Base-by-base conservation (phyloP, 2,113 vertebrate genomes). In the Machaerirhynchus nigripectus region DNA sequence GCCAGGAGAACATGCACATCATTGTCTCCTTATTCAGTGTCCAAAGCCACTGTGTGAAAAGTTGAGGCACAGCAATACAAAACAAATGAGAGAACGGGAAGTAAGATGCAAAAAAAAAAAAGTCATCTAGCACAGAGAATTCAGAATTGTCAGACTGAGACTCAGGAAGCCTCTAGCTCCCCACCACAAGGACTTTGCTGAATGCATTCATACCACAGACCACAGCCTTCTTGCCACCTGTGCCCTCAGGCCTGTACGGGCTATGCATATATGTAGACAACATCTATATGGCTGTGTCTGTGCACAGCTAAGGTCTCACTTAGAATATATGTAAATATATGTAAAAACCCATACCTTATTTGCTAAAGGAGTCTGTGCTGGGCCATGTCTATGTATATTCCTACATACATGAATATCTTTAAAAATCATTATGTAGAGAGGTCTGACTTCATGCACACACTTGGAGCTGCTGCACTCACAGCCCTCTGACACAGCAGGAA, bases 341-440 rank as follows among this genome's bases (percentile, higher is more conserved):
- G n/a, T n/a, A n/a, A 56, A 39, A 68, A 28, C 17, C 11, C 65
- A 3, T 21, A 37, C 15, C 13, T 47, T 13, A 44, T 44, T 56
- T 56, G 27, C 63, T 60, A 8, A 15, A 70, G 61, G 33, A 30
- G 12, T 11, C 70, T 68, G 52, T 30, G 33, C 26, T 74, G 22
- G n/a, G 23, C 44, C 68, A 16, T 30, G n/a, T 21, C 56, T 67
- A 2, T 8, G 3, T 33, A 15, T 13, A 7, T 35, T 73, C 40
- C 24, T 27, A 27, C 10, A 3, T 20, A 11, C 2, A n/a, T 4
- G 1, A n/a, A 2, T 44, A 39, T 44, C 44, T 39, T n/a, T 0
- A 23, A 49, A 65, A 57, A 49, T 15, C 11, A 11, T 18, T 18
- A 22, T 22, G 13, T 15, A 13, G 1, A 23, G 42, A 87, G 7